These are phyloP conservation scores for Dufourea novaeangliae DNA, from an alignment of 1,140 invertebrate genomes.

Conservation along the genomic window DNA sequence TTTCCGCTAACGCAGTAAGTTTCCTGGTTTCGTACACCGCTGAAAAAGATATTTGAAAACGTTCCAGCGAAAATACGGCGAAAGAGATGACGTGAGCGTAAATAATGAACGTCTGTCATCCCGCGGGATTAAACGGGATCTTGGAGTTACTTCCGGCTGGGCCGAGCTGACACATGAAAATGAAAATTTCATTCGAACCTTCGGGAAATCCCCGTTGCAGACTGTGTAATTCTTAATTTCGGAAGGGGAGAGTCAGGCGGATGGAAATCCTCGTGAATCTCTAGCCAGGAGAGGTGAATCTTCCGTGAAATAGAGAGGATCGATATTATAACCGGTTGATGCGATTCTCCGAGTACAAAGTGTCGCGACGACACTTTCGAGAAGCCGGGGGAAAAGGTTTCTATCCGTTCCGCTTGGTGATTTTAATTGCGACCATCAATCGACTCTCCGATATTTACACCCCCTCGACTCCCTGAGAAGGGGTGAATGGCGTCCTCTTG, in stretches of 20 bases:
- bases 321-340: background rate
- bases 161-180: no score
- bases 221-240: no score
- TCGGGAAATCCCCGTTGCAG: no score
- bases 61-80: no score
- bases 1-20: background rate
- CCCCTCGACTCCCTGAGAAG: background rate
- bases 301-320: no score
- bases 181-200: no score
- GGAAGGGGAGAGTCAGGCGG: no score
- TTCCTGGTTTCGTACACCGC: no score
- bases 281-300: no score
- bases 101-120: background rate
- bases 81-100: background rate
- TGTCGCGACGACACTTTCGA: background rate
- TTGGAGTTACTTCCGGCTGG: background rate
- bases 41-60: no score
- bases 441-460: conserved; percentile 3
- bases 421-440: conserved; percentile 28
- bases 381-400: background rate
- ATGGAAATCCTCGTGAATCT: no score
- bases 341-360: background rate
- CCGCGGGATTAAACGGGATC: background rate
- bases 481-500: background rate
- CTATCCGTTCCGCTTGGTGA: background rate